Base-by-base conservation (phyloP, 2,797 vertebrate species). In the Lacerta bilineata region DNA sequence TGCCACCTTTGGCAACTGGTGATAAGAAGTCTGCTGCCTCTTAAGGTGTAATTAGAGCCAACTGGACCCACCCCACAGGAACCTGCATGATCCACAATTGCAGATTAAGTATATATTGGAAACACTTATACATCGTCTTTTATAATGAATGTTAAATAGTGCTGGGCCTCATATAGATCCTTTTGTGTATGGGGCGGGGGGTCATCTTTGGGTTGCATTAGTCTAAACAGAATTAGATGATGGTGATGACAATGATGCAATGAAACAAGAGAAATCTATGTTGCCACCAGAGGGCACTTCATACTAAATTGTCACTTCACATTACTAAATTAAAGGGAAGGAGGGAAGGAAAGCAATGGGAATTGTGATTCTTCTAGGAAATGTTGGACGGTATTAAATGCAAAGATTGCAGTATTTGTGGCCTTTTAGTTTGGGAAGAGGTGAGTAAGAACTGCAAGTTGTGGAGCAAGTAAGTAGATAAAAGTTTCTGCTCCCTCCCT, bases 211-310 rank as follows among this genome's bases (percentile, higher is more conserved):
- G 69, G 36, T 18, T 75, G 25, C 10, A 29, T 61, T 1, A 1
- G 8, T 75, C 50, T 55, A 55, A 55, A 4, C 50, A 15, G 50
- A 15, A 55, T 64, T 64, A 23, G 17, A 18, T 61, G 6, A 29
- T 5, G 43, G 43, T 3, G 17, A n/a, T 2, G n/a, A 55, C 1
- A 18, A 23, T 9, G 15, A 3, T 5, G 46, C 78, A 29, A 25
- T 39, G 1, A 3, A 76, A 61, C 36, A 23, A 17, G 55, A 84
- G 17, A 46, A 81, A 89, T 6, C 39, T n/a, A 46, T 2, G 11
- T 79, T 80, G 85, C 92, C 95, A 94, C 95, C 74, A 96, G 95
- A 93, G 93, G 95, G 95, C 94, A 90, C 85, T 83, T 95, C 83
- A 91, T 80, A 93, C 93, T 80, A 94, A 95, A 83, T 43, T 92